Percentiles rank a stretch among this genome's conserved stretches.
These are phyloP conservation scores for Brevipalpus yothersi DNA, from an alignment of 1,140 invertebrate species.

Conservation along the genomic window DNA sequence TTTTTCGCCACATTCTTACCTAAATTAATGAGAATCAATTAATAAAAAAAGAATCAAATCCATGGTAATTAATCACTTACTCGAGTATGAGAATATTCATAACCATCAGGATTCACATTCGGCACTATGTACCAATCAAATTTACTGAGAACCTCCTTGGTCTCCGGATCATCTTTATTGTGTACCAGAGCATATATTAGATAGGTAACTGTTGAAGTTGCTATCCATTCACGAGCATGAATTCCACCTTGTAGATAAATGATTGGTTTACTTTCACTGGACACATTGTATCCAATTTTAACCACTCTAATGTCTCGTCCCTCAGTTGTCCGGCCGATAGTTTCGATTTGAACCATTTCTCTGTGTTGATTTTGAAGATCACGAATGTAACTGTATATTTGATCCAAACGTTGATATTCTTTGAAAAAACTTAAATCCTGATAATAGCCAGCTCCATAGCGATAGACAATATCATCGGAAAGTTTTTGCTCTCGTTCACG, in stretches of 20 bases:
- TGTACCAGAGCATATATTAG: conserved; percentile 20
- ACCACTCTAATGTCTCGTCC: conserved; percentile 13
- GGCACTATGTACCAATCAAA: conserved; percentile 35
- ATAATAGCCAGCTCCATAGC: not conserved
- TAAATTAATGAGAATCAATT: conserved; percentile 4
- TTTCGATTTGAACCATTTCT: conserved; percentile 9
- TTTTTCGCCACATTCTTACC: conserved; percentile 16
- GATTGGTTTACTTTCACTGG: conserved; percentile 20
- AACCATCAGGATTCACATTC: conserved; percentile 43
- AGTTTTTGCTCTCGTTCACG: not conserved
- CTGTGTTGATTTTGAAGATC: not conserved
- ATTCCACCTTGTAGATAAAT: conserved; percentile 39
- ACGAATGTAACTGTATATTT: not conserved
- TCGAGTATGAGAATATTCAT: conserved; percentile 25
- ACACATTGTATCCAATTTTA: not conserved
- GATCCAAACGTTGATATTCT: not conserved
- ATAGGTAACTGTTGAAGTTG: conserved; percentile 3
- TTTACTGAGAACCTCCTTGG: conserved; percentile 16
- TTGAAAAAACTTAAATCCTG: conserved; percentile 17
- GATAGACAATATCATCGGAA: not conserved
- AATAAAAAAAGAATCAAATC: not conserved
- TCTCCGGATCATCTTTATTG: not conserved
- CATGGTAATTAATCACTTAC: conserved; percentile 4
- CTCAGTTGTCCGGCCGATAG: conserved; percentile 21
- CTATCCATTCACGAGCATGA: conserved; percentile 31